Conservation (phyloP, 1,140 invertebrate genomes). For the Megalopta genalis region DNA sequence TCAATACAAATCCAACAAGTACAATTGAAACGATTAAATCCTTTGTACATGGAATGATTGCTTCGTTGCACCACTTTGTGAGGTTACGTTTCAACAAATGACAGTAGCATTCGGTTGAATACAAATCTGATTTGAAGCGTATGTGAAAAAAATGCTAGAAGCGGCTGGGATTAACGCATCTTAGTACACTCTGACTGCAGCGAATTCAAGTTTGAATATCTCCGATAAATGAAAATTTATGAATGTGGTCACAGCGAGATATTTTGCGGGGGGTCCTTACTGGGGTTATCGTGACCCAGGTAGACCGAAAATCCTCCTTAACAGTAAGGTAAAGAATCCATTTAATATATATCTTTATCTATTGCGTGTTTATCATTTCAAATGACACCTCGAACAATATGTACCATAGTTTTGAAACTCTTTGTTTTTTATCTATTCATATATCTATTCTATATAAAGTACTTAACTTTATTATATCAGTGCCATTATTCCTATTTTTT, state of each 20-base stretch:
- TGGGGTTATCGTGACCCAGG: conserved; percentile 33
- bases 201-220: neutral
- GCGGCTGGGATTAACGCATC: conserved; percentile 1
- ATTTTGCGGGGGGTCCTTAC: conserved; percentile 43
- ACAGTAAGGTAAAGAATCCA: conserved; percentile 53
- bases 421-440: neutral
- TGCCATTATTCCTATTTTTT: neutral
- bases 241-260: conserved; percentile 41
- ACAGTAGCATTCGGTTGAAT: conserved; percentile 34
- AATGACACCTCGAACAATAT: neutral
- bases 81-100: conserved; percentile 52
- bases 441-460: neutral
- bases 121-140: conserved; percentile 19
- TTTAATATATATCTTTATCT: neutral
- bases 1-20: neutral
- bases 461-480: neutral
- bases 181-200: conserved; percentile 16
- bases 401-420: neutral
- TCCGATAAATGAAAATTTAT: conserved; percentile 30
- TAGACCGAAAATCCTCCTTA: conserved; percentile 50
- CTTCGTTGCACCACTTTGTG: conserved; percentile 3
- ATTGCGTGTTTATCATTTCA: neutral
- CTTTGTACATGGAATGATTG: conserved; percentile 27
- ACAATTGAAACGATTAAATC: conserved; percentile 1
- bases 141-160: conserved; percentile 37